Evolutionary conservation across 2,888 invertebrate genomes (phyloP), one percentile per base, ranked within the genome.

Genomic region (Drosophila tanythrix): DNA sequence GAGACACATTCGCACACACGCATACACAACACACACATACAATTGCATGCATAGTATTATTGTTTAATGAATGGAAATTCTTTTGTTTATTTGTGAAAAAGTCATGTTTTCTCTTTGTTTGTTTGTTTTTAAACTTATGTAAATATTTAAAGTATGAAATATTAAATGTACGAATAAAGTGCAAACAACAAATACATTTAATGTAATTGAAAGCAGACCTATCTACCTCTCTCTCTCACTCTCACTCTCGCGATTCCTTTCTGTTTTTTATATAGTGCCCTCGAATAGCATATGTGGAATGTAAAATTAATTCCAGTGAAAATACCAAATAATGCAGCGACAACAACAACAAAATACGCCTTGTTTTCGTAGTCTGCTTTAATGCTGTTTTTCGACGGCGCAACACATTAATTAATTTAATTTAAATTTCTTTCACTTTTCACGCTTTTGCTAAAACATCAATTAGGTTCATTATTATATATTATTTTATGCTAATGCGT

Each of bases 151-250:
- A 91, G 79, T 88, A 88, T 83, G 87, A 90, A 91, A 90, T 86
- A 88, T 90, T 86, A 86, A 88, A 90, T 87, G 82, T 91, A 91
- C 91, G 91, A 88, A 88, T 88, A 88, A 90, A 91, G 91, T 88
- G 89, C 90, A 90, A 84, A 85, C 90, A 90, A 90, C 83, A 89
- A 88, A 88, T 88, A 90, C 90, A 88, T 90, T 90, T 78, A 88
- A 90, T 90, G 88, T 85, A 89, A 89, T 81, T 73, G 79, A 79
- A 79, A 81, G 66, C 76, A 70, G 60, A 51, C 35, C 13, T 33
- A 35, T 53, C 31, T 35, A 21, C 31, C 64, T n/a, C 36, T 50
- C 38, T 27, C 15, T n/a, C 36, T 15, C 31, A 8, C 64, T 15
- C 35, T 21, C n/a, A n/a, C 27, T 2, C 29, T n/a, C 18, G 29